phyloP scores from a whole-genome alignment of 2,113 vertebrate species.

The Triplophysa rosa region DNA sequence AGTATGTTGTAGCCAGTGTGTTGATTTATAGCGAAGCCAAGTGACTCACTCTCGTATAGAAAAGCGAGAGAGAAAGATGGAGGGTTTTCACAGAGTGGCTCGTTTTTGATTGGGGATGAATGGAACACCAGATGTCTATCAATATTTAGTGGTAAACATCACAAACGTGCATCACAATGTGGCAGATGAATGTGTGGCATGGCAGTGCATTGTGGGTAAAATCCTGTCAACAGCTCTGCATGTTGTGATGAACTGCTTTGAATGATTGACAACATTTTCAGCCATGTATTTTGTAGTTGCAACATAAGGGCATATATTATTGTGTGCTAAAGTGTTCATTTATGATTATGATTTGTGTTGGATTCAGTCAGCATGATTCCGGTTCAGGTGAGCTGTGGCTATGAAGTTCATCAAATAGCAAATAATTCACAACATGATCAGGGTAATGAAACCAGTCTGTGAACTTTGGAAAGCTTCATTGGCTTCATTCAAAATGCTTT shows the following conservation, averaged over 20 bases:
- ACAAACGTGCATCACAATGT: slow-evolving; percentile 65
- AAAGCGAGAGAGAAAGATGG: slow-evolving; percentile 57
- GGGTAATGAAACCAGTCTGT: not conserved
- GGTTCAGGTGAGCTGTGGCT: not conserved
- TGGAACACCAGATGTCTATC: slow-evolving; percentile 78
- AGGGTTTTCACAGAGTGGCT: slow-evolving; percentile 61
- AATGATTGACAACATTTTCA: slow-evolving; percentile 5
- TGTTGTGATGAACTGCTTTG: slow-evolving; percentile 5
- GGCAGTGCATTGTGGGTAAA: slow-evolving; percentile 58
- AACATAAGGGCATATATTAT: not conserved
- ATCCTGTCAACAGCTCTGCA: slow-evolving; percentile 39
- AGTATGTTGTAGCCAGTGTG: slow-evolving; percentile 56
- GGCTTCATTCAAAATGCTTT: slow-evolving; percentile 36
- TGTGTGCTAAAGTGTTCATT: slow-evolving; percentile 1
- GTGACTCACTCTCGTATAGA: slow-evolving; percentile 40
- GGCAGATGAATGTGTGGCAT: slow-evolving; percentile 66
- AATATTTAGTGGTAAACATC: slow-evolving; percentile 80
- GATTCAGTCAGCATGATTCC: not conserved
- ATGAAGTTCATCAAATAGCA: slow-evolving; percentile 15
- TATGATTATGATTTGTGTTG: not conserved
- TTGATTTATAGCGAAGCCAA: slow-evolving; percentile 57
- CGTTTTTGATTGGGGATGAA: slow-evolving; percentile 70
- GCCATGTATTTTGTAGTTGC: slow-evolving; percentile 16
- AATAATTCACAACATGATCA: slow-evolving; percentile 1
- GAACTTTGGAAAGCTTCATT: slow-evolving; percentile 39